These are phyloP conservation scores for Lepisosteus oculatus DNA, from an alignment of 2,113 vertebrate species.

Conservation along the genomic window DNA sequence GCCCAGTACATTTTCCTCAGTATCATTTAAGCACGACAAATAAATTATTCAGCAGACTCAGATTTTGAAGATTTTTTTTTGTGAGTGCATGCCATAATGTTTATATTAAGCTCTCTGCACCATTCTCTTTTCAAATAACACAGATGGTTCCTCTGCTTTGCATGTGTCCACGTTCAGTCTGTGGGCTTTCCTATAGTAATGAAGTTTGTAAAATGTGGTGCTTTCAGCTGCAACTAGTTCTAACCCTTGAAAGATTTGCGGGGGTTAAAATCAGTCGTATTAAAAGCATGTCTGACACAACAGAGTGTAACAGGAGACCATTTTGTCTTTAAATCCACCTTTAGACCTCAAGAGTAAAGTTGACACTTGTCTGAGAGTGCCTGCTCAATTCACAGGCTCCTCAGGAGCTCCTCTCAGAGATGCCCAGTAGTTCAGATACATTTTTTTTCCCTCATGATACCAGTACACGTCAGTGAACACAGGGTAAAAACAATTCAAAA, in stretches of 20 bases:
- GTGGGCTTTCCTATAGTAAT: background rate
- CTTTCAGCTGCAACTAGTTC: background rate
- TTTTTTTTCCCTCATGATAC: no score
- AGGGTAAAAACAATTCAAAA: no score
- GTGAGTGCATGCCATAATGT: background rate
- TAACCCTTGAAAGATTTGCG: background rate
- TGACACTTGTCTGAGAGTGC: background rate
- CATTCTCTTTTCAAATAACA: background rate
- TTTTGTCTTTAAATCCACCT: background rate
- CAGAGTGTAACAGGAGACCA: background rate
- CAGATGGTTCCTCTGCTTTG: background rate
- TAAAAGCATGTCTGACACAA: background rate
- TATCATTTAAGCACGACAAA: slow-evolving; percentile 20
- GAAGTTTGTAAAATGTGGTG: background rate
- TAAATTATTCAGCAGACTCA: slow-evolving; percentile 31
- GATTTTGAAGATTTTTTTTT: slow-evolving; percentile 1
- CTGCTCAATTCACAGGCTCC: background rate
- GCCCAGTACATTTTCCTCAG: background rate
- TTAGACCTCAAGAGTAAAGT: background rate
- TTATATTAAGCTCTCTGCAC: slow-evolving; percentile 23
- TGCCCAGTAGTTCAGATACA: background rate
- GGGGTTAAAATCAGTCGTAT: background rate
- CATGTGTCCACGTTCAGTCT: background rate
- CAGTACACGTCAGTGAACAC: no score
- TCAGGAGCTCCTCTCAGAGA: background rate